Conservation (phyloP, 2,888 invertebrate genomes). For the Falcaria lacertinaria region DNA sequence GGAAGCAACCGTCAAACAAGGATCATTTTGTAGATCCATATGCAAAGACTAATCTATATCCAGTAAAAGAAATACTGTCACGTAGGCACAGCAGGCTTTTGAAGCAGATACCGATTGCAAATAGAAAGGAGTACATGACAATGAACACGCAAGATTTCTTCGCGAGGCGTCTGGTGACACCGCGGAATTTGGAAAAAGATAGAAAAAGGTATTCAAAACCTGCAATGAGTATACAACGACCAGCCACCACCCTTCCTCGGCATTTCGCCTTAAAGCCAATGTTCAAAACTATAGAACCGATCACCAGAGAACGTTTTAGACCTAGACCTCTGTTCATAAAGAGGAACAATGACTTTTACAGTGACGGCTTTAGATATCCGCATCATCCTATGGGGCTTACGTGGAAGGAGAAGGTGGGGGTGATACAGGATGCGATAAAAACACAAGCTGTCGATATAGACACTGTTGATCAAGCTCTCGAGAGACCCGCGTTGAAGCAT, state of each 20-base stretch:
- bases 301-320: constrained; percentile 12
- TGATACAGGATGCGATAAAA: constrained; percentile 9
- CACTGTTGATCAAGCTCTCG: constrained; percentile 12
- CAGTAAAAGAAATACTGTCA: constrained; percentile 23
- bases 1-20: constrained; percentile 8
- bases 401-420: constrained; percentile 30
- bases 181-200: constrained; percentile 11
- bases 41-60: constrained; percentile 35
- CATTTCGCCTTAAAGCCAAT: constrained; percentile 30
- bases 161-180: constrained; percentile 22
- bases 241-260: constrained; percentile 15
- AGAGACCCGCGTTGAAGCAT: constrained; percentile 19
- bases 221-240: not conserved
- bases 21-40: constrained; percentile 25
- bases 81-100: constrained; percentile 26
- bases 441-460: not conserved
- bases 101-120: constrained; percentile 28
- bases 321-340: constrained; percentile 29
- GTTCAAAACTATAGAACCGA: constrained; percentile 21
- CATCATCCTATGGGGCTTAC: constrained; percentile 21
- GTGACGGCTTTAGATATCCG: constrained; percentile 19
- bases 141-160: constrained; percentile 41
- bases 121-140: constrained; percentile 26
- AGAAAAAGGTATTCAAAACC: constrained; percentile 2
- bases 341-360: constrained; percentile 25